A percentile compares a stretch with the other conserved stretches of the same genome.
phyloP scores from a whole-genome alignment of 2,797 vertebrate genomes.

The Malurus splendens region DNA sequence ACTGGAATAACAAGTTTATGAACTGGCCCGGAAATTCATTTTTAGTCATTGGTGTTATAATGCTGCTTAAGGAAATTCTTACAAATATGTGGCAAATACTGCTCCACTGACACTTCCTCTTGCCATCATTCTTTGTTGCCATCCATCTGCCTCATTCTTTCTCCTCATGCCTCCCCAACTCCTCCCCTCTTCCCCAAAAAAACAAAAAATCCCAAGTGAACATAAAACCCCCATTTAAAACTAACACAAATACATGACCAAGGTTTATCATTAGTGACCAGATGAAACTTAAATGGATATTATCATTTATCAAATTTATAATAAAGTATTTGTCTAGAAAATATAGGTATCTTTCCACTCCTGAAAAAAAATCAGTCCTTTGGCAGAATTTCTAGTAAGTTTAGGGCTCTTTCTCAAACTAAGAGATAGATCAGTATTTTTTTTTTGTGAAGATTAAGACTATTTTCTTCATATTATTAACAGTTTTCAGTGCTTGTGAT shows the following conservation, averaged over 20 bases:
- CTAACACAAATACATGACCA: background rate
- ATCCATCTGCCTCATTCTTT: background rate
- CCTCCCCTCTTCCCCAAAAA: accelerated
- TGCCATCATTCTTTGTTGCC: background rate
- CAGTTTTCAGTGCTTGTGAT: slow-evolving; percentile 46
- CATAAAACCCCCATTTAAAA: background rate
- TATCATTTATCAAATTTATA: background rate
- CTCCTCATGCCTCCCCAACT: accelerated
- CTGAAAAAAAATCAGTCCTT: slow-evolving; percentile 27
- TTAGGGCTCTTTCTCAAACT: slow-evolving; percentile 31
- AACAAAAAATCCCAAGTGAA: background rate
- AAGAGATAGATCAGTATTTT: slow-evolving; percentile 25
- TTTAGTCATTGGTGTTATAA: slow-evolving; percentile 33
- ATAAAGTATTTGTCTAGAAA: slow-evolving; percentile 12
- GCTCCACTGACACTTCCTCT: slow-evolving; percentile 24
- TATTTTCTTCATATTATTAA: slow-evolving; percentile 55
- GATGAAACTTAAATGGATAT: slow-evolving; percentile 8
- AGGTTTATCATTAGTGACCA: slow-evolving; percentile 12
- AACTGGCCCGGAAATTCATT: background rate
- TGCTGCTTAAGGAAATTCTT: background rate
- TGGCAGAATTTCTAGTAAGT: slow-evolving; percentile 29
- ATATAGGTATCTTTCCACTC: slow-evolving; percentile 16
- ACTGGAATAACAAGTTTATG: background rate
- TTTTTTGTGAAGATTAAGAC: slow-evolving; percentile 48
- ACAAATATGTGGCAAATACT: slow-evolving; percentile 1